phyloP scores from a whole-genome alignment of 2,888 invertebrate species.

The Chloromyia formosa region DNA sequence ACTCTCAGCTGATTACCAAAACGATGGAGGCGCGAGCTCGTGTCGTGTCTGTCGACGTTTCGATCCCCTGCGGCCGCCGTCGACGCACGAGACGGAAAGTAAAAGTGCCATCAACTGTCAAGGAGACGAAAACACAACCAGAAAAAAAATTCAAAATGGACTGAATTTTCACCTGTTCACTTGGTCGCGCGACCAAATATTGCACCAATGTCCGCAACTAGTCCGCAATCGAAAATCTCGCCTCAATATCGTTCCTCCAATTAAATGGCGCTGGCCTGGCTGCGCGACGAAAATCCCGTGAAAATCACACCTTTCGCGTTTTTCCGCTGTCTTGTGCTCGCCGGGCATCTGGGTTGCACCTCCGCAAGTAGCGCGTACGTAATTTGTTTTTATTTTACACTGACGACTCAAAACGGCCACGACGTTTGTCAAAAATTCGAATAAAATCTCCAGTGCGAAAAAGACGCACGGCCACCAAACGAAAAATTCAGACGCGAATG shows the following conservation, averaged over 20 bases:
- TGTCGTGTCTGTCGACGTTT: constrained; percentile 22
- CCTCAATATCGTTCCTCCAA: constrained; percentile 18
- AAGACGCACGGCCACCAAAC: constrained; percentile 51
- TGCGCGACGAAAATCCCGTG: constrained; percentile 12
- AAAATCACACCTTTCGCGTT: constrained; percentile 32
- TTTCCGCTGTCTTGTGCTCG: neutral
- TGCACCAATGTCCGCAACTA: constrained; percentile 16
- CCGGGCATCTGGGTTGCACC: constrained; percentile 14
- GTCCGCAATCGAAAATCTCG: neutral
- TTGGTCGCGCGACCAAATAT: neutral
- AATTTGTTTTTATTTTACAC: constrained; percentile 36
- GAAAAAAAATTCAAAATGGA: constrained; percentile 37
- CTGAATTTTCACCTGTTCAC: constrained; percentile 47
- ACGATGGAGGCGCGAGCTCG: constrained; percentile 13
- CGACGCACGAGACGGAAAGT: constrained; percentile 44
- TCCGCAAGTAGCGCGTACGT: constrained; percentile 5
- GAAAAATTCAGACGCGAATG: constrained; percentile 52
- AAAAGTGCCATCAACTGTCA: constrained; percentile 48
- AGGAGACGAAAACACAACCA: constrained; percentile 34
- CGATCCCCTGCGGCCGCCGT: constrained; percentile 31
- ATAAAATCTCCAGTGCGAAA: constrained; percentile 46
- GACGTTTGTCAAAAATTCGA: constrained; percentile 49
- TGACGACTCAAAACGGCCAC: constrained; percentile 37
- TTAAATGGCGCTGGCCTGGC: constrained; percentile 41
- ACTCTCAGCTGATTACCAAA: constrained; percentile 35